Percentiles rank a stretch among this genome's conserved stretches.
These are phyloP conservation scores for Aphidius ervi DNA, from an alignment of 1,140 invertebrate species.

Conservation along the genomic window DNA sequence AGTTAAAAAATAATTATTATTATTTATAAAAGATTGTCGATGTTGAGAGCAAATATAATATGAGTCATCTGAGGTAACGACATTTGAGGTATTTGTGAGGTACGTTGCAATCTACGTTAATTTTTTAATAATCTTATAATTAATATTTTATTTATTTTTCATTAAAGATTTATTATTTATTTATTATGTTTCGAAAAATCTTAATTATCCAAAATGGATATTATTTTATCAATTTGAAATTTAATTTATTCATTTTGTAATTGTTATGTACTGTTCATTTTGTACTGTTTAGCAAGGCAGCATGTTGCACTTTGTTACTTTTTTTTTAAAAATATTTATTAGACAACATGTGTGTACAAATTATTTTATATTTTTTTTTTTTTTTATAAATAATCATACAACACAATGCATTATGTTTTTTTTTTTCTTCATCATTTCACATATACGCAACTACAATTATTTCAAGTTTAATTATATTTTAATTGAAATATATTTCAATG, in stretches of 20 bases:
- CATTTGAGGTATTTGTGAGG: slow-evolving; percentile 50
- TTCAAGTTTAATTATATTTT: no score
- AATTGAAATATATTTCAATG: no score
- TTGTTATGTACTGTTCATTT: slow-evolving; percentile 38
- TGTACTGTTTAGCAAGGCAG: slow-evolving; percentile 57
- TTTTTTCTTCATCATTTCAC: background rate
- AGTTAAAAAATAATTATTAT: slow-evolving; percentile 3
- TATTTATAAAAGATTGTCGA: slow-evolving; percentile 7
- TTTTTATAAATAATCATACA: background rate
- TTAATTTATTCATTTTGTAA: no score
- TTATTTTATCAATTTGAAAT: slow-evolving; percentile 52
- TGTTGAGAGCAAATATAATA: background rate
- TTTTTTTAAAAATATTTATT: slow-evolving; percentile 47
- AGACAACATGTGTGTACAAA: slow-evolving; percentile 29
- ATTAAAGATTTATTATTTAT: slow-evolving; percentile 39
- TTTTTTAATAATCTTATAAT: slow-evolving; percentile 32
- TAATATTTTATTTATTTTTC: slow-evolving; percentile 36
- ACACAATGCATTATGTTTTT: slow-evolving; percentile 9
- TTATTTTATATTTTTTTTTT: slow-evolving; percentile 11
- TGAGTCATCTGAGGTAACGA: slow-evolving; percentile 39
- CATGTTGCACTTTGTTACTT: slow-evolving; percentile 56
- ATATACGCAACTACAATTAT: no score
- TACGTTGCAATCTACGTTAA: slow-evolving; percentile 31
- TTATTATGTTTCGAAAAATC: slow-evolving; percentile 35
- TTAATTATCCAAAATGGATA: slow-evolving; percentile 51